These are phyloP conservation scores for Tyrannus savana DNA, from an alignment of 2,113 vertebrate genomes.

Conservation along the genomic window DNA sequence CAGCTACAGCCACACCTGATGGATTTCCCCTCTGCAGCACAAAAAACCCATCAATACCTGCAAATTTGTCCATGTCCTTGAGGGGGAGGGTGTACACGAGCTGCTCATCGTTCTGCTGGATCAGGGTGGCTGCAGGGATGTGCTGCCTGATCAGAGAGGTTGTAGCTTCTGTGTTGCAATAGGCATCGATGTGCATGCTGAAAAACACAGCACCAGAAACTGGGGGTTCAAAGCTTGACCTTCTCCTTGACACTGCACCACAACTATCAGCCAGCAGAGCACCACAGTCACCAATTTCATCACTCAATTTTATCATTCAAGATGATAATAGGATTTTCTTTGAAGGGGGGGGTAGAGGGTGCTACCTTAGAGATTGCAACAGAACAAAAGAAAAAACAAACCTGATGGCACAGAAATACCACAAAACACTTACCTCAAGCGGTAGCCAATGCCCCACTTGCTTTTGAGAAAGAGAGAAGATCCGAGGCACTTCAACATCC, in stretches of 20 bases:
- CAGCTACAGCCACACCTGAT: accelerated
- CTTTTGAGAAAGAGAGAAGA: slow-evolving; percentile 97
- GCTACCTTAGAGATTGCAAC: accelerated
- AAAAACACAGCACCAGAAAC: background rate
- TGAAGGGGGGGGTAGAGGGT: background rate
- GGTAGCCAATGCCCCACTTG: slow-evolving; percentile 97
- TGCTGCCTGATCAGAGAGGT: slow-evolving; percentile 84
- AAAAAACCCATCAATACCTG: slow-evolving; percentile 72
- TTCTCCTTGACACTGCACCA: background rate
- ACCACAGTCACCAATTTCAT: background rate
- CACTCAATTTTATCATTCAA: accelerated
- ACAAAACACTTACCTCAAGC: slow-evolving; percentile 80
- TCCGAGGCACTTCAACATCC: slow-evolving; percentile 91
- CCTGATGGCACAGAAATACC: accelerated
- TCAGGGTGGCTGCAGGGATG: slow-evolving; percentile 82
- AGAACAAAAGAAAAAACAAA: background rate
- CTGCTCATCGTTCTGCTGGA: slow-evolving; percentile 85
- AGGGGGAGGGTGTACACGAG: slow-evolving; percentile 90
- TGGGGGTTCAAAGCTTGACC: background rate
- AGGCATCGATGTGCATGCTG: slow-evolving; percentile 89
- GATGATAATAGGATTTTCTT: background rate
- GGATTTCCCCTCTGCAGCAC: background rate
- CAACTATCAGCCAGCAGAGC: background rate
- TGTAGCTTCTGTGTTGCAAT: slow-evolving; percentile 80
- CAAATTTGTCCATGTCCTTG: slow-evolving; percentile 89